Base-by-base conservation (phyloP, 2,888 invertebrate species). In the Omphaloscelis lunosa region DNA sequence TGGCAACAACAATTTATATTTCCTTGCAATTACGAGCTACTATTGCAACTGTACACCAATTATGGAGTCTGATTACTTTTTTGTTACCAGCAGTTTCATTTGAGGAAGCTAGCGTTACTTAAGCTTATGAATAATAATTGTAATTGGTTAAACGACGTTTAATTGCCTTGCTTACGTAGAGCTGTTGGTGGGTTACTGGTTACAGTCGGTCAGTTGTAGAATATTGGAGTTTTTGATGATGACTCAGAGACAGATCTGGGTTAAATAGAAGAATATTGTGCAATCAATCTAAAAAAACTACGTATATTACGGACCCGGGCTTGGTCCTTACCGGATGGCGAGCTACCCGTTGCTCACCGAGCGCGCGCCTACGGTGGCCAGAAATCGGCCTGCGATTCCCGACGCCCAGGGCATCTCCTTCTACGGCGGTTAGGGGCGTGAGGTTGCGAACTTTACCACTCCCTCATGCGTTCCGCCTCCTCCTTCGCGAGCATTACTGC, bases 51-150 rank as follows among this genome's bases (percentile, higher is more conserved):
- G 56, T 27, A 59, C 61, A 67, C 76, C 85, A 80, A 86, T 86
- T 75, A 80, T 72, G 70, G 72, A 70, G 41, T 27, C 29, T 20
- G 58, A 73, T 53, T 72, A 39, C 12, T 48, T 79, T 86, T 71
- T 74, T 68, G 23, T 48, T 61, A 15, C n/a, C 20, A 66, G 27
- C 63, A 20, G 66, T 82, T 34, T 77, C 74, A 53, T 67, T 79
- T 48, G 61, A 85, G 85, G 83, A 87, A 87, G 67, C 34, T 45
- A 51, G 58, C 66, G 17, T 78, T 83, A 75, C 77, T 73, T 70
- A 81, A 79, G 76, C 58, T 65, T 74, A 75, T 87, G 82, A 87
- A 88, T 84, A 88, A 86, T 83, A 12, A 82, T 82, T 82, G 59
- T 74, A 74, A 83, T 77, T 71, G 56, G 45, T 17, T 80, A 84